Conservation (phyloP, 2,888 invertebrate species). For the Stomorhina lunata region DNA sequence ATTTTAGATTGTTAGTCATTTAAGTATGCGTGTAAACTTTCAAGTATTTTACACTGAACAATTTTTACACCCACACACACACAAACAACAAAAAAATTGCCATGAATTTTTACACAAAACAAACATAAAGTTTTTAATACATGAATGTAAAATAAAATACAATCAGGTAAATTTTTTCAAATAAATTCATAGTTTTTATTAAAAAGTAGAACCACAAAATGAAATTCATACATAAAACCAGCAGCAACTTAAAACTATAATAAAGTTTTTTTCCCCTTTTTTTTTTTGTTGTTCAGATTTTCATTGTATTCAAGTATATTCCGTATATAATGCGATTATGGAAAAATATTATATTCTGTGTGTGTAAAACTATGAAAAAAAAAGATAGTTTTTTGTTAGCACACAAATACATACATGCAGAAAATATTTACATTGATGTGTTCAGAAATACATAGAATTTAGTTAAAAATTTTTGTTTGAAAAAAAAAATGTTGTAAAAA, state of each 20-base stretch:
- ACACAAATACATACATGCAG: neutral
- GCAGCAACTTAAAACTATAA: slow-evolving; percentile 23
- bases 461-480: neutral
- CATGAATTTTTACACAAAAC: neutral
- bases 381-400: neutral
- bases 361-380: neutral
- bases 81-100: neutral
- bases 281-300: neutral
- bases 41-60: slow-evolving; percentile 31
- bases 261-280: too few relatives aligned
- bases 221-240: neutral
- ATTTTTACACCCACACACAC: slow-evolving; percentile 8
- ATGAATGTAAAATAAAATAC: neutral
- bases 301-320: slow-evolving; percentile 33
- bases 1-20: slow-evolving; percentile 47
- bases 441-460: too few relatives aligned
- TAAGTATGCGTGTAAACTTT: slow-evolving; percentile 62
- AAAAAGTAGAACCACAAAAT: neutral
- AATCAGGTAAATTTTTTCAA: slow-evolving; percentile 35
- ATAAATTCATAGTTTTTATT: slow-evolving; percentile 42
- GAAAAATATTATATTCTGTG: slow-evolving; percentile 32
- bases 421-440: too few relatives aligned
- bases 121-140: neutral
- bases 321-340: slow-evolving; percentile 58
- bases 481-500: neutral